Evolutionary conservation across 2,113 vertebrate genomes (phyloP).

Genomic region (Raphicerus campestris): DNA sequence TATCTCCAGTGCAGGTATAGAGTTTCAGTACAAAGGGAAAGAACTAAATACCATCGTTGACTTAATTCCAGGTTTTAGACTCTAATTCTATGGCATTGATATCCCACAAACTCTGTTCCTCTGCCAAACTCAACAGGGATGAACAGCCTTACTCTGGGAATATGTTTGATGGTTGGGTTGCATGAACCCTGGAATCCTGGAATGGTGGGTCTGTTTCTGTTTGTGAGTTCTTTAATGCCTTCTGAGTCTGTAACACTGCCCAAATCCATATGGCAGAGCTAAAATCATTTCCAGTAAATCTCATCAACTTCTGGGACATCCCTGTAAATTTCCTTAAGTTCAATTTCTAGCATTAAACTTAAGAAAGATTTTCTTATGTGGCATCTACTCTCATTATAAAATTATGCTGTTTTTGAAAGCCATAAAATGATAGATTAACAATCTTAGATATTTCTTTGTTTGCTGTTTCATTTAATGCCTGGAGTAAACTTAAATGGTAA

Average conservation of each 20-base stretch:
- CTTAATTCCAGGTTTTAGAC: slow-evolving; percentile 9
- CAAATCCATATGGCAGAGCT: background rate
- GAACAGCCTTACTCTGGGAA: background rate
- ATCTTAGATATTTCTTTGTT: background rate
- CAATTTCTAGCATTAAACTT: background rate
- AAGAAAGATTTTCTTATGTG: background rate
- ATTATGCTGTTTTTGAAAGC: background rate
- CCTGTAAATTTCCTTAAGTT: background rate
- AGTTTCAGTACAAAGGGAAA: background rate
- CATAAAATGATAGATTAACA: background rate
- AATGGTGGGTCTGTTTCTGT: background rate
- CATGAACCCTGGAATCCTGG: background rate
- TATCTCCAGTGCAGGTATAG: background rate
- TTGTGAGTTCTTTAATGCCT: background rate
- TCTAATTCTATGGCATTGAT: background rate
- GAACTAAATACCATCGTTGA: background rate
- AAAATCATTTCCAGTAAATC: slow-evolving; percentile 19
- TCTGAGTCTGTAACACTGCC: background rate
- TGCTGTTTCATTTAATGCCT: background rate
- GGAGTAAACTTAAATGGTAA: background rate
- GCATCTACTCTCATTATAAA: background rate
- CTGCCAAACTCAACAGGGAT: background rate
- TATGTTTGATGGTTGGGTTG: background rate
- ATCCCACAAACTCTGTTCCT: background rate
- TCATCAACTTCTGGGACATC: background rate